These are phyloP conservation scores for Listronotus oregonensis DNA, from an alignment of 1,140 invertebrate species.

Conservation along the genomic window DNA sequence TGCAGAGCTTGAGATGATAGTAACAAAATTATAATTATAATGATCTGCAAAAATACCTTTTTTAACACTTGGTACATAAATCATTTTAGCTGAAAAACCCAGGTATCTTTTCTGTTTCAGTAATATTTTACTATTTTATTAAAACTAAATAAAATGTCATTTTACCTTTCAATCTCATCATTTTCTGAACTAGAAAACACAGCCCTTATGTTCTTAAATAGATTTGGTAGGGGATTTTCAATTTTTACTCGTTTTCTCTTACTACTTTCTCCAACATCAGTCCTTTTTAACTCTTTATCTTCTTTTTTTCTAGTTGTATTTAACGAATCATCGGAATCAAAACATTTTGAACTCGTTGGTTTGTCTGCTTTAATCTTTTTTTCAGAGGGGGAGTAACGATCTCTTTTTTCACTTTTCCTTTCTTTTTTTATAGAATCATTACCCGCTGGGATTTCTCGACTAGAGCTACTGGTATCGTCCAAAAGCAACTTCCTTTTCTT, in stretches of 20 bases:
- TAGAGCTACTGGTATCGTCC: not conserved
- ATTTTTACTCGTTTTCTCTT: constrained; percentile 23
- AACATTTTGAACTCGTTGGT: not conserved
- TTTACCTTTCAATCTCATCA: constrained; percentile 30
- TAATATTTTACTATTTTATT: constrained; percentile 16
- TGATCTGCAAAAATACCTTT: no score
- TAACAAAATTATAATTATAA: no score
- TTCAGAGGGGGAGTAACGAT: not conserved
- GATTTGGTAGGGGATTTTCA: constrained; percentile 58
- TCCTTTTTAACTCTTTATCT: not conserved
- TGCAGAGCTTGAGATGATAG: no score
- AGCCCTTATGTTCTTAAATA: constrained; percentile 43
- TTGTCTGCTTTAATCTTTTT: constrained; percentile 19
- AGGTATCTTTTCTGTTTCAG: no score
- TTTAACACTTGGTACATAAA: no score
- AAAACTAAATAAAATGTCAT: not conserved
- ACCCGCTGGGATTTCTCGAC: not conserved
- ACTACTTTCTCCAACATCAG: not conserved
- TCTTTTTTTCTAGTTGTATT: not conserved
- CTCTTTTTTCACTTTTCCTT: not conserved
- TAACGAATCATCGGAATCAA: not conserved
- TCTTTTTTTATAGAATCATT: constrained; percentile 9
- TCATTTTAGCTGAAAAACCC: no score
- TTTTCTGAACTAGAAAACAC: constrained; percentile 27
- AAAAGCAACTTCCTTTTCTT: constrained; percentile 39